Conservation (phyloP, 2,113 vertebrate species). For the Rhabdornis inornatus region DNA sequence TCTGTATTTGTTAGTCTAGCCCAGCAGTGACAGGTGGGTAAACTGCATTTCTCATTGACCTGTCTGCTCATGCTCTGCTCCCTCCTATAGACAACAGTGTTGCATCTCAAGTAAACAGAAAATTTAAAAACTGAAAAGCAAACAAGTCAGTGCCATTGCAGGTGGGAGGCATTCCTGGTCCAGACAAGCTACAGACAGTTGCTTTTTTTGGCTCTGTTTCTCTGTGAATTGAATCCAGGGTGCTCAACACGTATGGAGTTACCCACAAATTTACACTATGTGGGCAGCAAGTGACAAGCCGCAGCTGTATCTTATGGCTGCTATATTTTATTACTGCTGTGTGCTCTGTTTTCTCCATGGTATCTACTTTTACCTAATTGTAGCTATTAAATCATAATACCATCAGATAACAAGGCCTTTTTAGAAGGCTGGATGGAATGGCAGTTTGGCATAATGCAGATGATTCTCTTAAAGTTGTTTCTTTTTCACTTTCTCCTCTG, state of each 20-base stretch:
- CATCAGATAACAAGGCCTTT: background rate
- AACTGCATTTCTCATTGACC: background rate
- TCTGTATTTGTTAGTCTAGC: background rate
- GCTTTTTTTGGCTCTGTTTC: background rate
- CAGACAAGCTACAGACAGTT: background rate
- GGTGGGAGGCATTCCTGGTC: background rate
- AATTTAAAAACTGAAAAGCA: background rate
- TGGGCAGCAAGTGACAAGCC: constrained; percentile 26
- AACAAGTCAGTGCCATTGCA: background rate
- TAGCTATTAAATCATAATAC: background rate
- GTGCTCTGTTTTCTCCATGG: background rate
- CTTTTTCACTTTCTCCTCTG: background rate
- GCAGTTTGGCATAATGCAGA: background rate
- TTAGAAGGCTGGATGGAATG: background rate
- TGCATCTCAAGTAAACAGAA: background rate
- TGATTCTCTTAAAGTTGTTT: background rate
- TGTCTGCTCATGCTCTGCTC: background rate
- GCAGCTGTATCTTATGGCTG: constrained; percentile 9
- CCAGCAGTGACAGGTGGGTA: background rate
- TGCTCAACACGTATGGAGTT: background rate
- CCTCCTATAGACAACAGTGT: background rate
- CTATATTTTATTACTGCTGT: background rate
- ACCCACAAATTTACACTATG: background rate
- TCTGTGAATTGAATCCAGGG: background rate
- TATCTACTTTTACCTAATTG: constrained; percentile 8